These are phyloP conservation scores for Leguminivora glycinivorella DNA, from an alignment of 1,140 invertebrate species.

Conservation along the genomic window DNA sequence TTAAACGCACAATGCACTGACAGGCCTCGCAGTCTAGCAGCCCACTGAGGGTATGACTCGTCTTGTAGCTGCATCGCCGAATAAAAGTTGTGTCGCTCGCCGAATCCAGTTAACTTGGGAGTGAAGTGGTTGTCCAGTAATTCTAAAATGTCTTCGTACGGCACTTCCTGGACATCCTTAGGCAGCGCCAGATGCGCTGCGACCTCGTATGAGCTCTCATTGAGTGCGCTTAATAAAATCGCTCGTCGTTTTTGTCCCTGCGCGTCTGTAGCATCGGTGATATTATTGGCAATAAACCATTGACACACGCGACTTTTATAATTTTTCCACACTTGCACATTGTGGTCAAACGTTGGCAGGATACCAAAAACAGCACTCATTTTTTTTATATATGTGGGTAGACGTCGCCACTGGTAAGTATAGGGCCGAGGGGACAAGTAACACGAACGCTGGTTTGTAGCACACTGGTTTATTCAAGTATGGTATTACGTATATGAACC, in stretches of 20 bases:
- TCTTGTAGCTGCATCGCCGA: not conserved
- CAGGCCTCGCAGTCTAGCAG: constrained; percentile 10
- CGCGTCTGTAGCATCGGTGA: not conserved
- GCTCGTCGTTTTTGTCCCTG: not conserved
- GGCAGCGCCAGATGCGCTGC: not conserved
- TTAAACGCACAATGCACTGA: not conserved
- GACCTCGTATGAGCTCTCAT: too few relatives aligned
- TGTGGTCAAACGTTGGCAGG: not conserved
- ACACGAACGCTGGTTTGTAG: too few relatives aligned
- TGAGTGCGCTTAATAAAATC: not conserved
- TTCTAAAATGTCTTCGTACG: not conserved
- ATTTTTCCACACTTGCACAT: not conserved
- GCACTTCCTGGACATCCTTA: not conserved
- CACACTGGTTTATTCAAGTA: too few relatives aligned
- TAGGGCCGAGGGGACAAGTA: not conserved
- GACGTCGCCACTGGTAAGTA: not conserved
- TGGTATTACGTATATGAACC: too few relatives aligned
- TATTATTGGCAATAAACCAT: not conserved
- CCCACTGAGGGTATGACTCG: not conserved
- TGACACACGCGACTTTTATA: constrained; percentile 1
- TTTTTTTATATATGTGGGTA: not conserved
- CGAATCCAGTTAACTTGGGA: not conserved
- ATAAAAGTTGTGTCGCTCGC: too few relatives aligned
- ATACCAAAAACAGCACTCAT: constrained; percentile 1
- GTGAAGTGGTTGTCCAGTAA: not conserved